These are phyloP conservation scores for Eurytoma adleriae DNA, from an alignment of 2,888 invertebrate genomes.

Conservation along the genomic window DNA sequence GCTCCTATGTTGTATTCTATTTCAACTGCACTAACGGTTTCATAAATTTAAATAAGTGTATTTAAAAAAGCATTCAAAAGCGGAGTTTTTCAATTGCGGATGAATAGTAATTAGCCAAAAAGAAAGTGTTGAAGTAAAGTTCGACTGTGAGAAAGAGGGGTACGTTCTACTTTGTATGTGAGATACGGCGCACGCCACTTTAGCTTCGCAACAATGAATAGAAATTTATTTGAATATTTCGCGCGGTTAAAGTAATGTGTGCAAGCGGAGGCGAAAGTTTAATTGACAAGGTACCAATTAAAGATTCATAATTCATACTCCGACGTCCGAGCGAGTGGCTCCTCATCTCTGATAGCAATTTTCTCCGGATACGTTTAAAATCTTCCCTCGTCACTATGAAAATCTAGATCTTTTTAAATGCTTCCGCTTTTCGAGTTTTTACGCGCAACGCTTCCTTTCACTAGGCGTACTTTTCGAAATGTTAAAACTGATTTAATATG, in stretches of 20 bases:
- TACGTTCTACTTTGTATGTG: no score
- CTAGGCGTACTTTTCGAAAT: no score
- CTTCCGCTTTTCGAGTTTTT: constrained; percentile 16
- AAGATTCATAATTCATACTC: constrained; percentile 5
- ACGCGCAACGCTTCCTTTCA: background rate
- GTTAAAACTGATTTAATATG: no score
- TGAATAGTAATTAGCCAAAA: no score
- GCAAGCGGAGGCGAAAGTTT: constrained; percentile 6
- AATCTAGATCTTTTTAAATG: constrained; percentile 5
- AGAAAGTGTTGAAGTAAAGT: no score
- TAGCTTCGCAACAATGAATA: background rate
- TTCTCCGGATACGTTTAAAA: background rate
- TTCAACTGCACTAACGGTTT: no score
- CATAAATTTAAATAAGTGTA: no score
- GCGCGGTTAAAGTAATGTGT: background rate
- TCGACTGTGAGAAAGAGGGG: no score
- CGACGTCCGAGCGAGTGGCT: background rate
- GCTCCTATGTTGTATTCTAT: no score
- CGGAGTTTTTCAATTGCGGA: no score
- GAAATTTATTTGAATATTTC: background rate
- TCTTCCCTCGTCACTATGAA: constrained; percentile 4
- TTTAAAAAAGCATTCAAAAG: no score
- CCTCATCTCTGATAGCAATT: constrained; percentile 11
- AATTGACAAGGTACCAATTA: constrained; percentile 9
- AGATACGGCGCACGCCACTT: no score